Base-by-base conservation (phyloP, 2,113 vertebrate genomes). In the Mus musculus region DNA sequence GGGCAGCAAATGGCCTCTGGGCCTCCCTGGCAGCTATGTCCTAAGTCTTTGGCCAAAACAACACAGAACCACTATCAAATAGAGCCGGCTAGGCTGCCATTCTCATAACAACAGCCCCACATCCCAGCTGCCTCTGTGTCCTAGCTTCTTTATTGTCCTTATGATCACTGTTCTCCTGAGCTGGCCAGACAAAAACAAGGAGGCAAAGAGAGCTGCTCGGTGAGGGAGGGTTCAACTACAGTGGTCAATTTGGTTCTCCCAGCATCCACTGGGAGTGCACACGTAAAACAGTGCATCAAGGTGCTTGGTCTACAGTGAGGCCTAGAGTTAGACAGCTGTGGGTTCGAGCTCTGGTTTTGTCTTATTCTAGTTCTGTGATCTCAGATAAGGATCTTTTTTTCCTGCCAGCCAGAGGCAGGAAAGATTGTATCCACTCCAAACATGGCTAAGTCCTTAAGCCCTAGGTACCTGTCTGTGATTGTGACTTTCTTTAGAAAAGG, bases 401-500 rank as follows among this genome's bases (percentile, higher is more conserved):
- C 52, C 30, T 11, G 77, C 8, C 30, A 80, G 33, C 77, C 77
- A 80, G 54, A 59, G 36, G 54, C 80, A 36, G 33, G 54, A 39
- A 61, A n/a, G 39, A 82, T 8, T 82, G 80, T 14, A 75, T 2
- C 33, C 19, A 59, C 22, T 26, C 78, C 54, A 69, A 39, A 75
- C 36, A n/a, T 46, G 42, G 9, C 17, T n/a, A 5, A 11, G 0
- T 22, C 36, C 80, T 94, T 42, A 63, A 46, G 59, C 39, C 86
- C 36, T 89, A 33, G 36, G 52, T 20, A 39, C 54, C 63, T 80
- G 56, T 81, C 65, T 75, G 49, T 81, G 54, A 54, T 20, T n/a
- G 49, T 61, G 89, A 95, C 56, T 73, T 92, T 39, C 28, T 81
- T 95, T 42, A 52, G 88, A 80, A 63, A 80, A 75, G 42, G 54